Conservation (phyloP, 2,113 vertebrate genomes). For the Shinisaurus crocodilurus region DNA sequence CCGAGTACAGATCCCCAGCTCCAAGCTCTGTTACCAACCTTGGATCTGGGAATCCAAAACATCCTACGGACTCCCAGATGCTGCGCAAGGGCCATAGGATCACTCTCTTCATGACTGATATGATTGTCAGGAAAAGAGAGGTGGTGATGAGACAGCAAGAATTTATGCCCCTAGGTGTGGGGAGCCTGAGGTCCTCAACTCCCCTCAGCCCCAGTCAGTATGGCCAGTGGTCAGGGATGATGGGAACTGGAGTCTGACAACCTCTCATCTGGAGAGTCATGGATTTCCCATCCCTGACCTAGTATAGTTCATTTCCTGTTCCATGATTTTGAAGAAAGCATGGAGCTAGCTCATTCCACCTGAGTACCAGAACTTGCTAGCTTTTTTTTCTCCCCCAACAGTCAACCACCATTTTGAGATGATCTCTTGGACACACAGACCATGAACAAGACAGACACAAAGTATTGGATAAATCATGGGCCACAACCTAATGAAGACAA, state of each 20-base stretch:
- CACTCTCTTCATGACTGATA: constrained; percentile 43
- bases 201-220: too few species aligned
- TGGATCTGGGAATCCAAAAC: too few species aligned
- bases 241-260: too few species aligned
- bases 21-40: too few species aligned
- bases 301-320: constrained; percentile 43
- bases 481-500: not conserved
- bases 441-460: not conserved
- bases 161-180: not conserved
- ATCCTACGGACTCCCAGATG: too few species aligned
- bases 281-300: not conserved
- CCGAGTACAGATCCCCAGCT: too few species aligned
- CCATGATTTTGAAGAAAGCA: constrained; percentile 35
- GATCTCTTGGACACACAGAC: not conserved
- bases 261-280: too few species aligned
- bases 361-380: not conserved
- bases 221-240: too few species aligned
- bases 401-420: not conserved
- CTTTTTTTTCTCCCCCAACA: not conserved
- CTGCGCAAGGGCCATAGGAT: too few species aligned
- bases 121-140: constrained; percentile 45
- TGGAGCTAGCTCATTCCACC: not conserved
- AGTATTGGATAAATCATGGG: not conserved
- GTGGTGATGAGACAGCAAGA: constrained; percentile 21
- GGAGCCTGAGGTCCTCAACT: too few species aligned